Evolutionary conservation across 2,113 vertebrate genomes (phyloP).

Genomic region (Micronycteris hirsuta): DNA sequence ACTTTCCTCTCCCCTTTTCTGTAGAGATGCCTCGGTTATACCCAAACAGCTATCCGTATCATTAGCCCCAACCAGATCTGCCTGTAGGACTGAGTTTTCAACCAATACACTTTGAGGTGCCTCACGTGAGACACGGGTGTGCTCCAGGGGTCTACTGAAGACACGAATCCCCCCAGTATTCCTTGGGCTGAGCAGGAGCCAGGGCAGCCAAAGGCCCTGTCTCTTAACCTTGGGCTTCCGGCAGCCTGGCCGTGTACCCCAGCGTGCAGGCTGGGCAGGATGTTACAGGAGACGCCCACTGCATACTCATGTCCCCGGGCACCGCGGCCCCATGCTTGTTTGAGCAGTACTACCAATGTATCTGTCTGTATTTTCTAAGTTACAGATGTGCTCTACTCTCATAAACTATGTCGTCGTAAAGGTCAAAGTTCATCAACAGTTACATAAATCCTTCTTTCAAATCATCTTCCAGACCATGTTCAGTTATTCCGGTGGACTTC

Average conservation of each 20-base stretch:
- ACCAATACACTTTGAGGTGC: not conserved
- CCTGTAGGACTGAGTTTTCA: no score
- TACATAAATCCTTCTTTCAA: not conserved
- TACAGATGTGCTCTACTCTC: not conserved
- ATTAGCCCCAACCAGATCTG: not conserved
- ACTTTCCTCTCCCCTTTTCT: not conserved
- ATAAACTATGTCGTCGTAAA: not conserved
- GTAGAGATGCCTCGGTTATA: not conserved
- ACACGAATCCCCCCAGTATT: not conserved
- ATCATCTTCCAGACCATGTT: not conserved
- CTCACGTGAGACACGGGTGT: not conserved
- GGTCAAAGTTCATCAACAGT: not conserved
- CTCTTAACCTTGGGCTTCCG: not conserved
- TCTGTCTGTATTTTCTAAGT: not conserved
- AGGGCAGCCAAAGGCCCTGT: not conserved
- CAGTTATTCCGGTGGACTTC: not conserved
- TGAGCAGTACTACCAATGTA: not conserved
- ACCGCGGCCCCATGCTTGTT: not conserved
- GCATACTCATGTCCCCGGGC: not conserved
- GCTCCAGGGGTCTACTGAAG: not conserved
- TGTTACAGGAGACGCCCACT: rapidly evolving
- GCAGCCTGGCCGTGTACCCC: not conserved
- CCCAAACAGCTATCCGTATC: not conserved
- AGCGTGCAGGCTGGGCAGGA: no score
- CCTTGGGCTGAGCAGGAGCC: not conserved